A percentile compares a stretch with the other conserved stretches of the same genome.
Conservation (phyloP, 1,140 invertebrate species). For the Armadillidium nasatum region DNA sequence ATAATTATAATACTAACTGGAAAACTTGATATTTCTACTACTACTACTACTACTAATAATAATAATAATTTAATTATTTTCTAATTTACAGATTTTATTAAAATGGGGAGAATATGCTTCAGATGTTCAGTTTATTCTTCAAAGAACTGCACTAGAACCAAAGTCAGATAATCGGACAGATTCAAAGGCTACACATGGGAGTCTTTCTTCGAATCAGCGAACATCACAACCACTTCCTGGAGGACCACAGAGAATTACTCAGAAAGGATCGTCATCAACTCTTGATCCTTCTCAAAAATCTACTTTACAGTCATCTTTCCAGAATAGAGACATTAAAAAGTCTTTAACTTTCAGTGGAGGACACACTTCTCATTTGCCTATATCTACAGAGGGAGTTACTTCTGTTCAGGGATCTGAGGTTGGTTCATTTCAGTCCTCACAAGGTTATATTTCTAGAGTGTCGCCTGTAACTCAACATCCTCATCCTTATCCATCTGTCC, state of each 20-base stretch:
- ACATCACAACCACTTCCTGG: neutral
- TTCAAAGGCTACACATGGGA: neutral
- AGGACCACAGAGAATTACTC: neutral
- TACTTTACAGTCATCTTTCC: neutral
- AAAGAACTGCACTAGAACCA: constrained; percentile 17
- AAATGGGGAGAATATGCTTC: constrained; percentile 24
- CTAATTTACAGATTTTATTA: neutral
- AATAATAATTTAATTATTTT: neutral
- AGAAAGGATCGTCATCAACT: neutral
- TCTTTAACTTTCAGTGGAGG: constrained; percentile 28
- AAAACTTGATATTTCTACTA: too few relatives aligned
- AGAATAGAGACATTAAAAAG: constrained; percentile 22
- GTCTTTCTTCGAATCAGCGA: neutral
- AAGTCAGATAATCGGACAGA: neutral
- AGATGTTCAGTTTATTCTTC: constrained; percentile 28
- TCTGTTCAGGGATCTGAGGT: neutral
- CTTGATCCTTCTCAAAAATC: neutral
- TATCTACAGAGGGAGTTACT: neutral
- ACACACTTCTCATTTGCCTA: neutral
- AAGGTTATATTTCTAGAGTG: neutral
- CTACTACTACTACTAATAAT: too few relatives aligned
- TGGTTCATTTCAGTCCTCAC: neutral
- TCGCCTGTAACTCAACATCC: neutral
- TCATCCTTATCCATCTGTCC: neutral
- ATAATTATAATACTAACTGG: too few relatives aligned